Conservation (phyloP, 2,797 vertebrate genomes). For the Gallinago solitaria region DNA sequence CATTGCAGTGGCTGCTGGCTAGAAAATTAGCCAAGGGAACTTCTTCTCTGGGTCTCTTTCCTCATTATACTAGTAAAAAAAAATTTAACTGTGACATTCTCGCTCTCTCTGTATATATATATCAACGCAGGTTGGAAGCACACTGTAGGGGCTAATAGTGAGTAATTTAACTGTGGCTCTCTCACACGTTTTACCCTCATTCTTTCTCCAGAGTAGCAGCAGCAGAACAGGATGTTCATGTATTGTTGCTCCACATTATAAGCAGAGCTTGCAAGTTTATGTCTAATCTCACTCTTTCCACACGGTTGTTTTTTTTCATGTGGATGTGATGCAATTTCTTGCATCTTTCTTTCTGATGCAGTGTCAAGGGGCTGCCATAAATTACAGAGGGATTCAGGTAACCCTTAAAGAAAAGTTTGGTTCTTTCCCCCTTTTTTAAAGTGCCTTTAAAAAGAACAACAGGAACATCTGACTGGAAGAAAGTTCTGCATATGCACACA, state of each 20-base stretch:
- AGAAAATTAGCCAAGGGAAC: slow-evolving; percentile 81
- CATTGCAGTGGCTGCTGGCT: slow-evolving; percentile 74
- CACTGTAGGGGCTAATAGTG: slow-evolving; percentile 78
- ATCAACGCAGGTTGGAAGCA: slow-evolving; percentile 69
- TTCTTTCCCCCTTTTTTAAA: neutral
- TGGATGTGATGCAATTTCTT: slow-evolving; percentile 69
- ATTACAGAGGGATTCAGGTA: slow-evolving; percentile 60
- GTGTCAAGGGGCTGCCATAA: slow-evolving; percentile 60
- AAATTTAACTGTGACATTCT: slow-evolving; percentile 77
- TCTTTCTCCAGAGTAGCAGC: slow-evolving; percentile 68
- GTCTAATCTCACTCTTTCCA: slow-evolving; percentile 66
- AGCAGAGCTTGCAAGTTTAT: slow-evolving; percentile 68
- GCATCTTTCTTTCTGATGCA: neutral
- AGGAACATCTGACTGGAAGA: neutral
- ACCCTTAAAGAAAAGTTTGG: slow-evolving; percentile 5
- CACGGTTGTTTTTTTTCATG: slow-evolving; percentile 40
- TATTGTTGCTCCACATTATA: slow-evolving; percentile 57
- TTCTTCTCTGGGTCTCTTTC: slow-evolving; percentile 76
- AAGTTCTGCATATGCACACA: neutral
- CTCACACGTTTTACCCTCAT: slow-evolving; percentile 67
- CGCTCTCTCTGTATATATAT: slow-evolving; percentile 52
- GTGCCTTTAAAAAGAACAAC: neutral
- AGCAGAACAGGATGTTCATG: slow-evolving; percentile 37
- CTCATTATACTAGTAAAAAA: slow-evolving; percentile 81
- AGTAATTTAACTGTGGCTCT: slow-evolving; percentile 71